Conservation (phyloP, 2,888 invertebrate species). For the Synergus gifuensis region DNA sequence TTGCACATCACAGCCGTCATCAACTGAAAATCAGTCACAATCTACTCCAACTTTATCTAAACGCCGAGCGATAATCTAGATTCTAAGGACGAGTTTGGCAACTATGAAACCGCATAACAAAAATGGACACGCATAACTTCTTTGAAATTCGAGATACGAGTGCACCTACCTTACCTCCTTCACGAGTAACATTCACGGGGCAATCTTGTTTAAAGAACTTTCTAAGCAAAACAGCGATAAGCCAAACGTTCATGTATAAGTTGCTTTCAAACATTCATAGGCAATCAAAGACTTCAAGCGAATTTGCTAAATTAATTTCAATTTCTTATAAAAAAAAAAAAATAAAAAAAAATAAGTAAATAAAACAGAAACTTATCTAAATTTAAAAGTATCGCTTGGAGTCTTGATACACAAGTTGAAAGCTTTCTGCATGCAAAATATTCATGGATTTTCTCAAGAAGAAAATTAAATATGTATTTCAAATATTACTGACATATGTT, state of each 20-base stretch:
- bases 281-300: background rate
- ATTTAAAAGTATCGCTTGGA: background rate
- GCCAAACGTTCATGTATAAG: background rate
- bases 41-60: background rate
- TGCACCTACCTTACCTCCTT: slow-evolving; percentile 27
- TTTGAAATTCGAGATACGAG: background rate
- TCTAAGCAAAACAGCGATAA: slow-evolving; percentile 23
- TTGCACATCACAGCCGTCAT: background rate
- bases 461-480: background rate
- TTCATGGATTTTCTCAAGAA: background rate
- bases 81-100: slow-evolving; percentile 15
- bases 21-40: background rate
- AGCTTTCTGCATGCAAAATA: slow-evolving; percentile 17
- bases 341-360: too few species aligned
- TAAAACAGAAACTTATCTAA: background rate
- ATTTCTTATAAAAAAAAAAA: background rate
- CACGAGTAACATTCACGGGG: slow-evolving; percentile 31
- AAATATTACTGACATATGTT: too few species aligned
- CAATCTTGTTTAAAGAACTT: slow-evolving; percentile 14
- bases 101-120: background rate
- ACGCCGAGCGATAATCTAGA: background rate
- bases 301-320: background rate
- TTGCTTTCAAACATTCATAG: slow-evolving; percentile 20
- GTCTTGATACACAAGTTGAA: background rate
- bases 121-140: background rate